A percentile compares a stretch with the other conserved stretches of the same genome.
phyloP scores from a whole-genome alignment of 2,888 invertebrate genomes.

The Drosophila seclusa region DNA sequence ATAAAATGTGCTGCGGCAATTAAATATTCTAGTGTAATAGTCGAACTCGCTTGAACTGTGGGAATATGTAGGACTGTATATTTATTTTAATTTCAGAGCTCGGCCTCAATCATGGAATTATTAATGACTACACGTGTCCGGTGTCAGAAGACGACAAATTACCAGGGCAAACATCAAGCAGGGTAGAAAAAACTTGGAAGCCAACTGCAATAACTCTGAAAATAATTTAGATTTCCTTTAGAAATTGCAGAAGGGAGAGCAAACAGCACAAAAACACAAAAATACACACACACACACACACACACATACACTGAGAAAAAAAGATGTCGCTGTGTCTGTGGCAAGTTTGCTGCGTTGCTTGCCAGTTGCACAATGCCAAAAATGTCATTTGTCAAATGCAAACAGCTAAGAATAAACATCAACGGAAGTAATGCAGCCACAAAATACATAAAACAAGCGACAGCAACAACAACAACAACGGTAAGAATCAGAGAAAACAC shows the following conservation, averaged over 20 bases:
- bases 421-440: conserved; percentile 81
- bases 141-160: conserved; percentile 70
- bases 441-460: conserved; percentile 77
- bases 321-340: conserved; percentile 39
- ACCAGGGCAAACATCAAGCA: conserved; percentile 55
- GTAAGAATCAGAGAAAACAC: conserved; percentile 46
- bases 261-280: conserved; percentile 34
- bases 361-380: conserved; percentile 76
- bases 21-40: neutral
- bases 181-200: conserved; percentile 48
- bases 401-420: conserved; percentile 81
- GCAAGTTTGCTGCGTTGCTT: conserved; percentile 56
- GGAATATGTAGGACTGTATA: neutral
- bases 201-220: conserved; percentile 77
- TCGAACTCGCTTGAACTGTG: conserved; percentile 18
- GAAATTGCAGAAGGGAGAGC: conserved; percentile 30
- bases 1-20: conserved; percentile 12
- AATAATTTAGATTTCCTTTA: conserved; percentile 77
- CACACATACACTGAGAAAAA: conserved; percentile 16
- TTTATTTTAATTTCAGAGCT: conserved; percentile 8
- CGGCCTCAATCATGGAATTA: conserved; percentile 41
- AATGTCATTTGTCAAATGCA: conserved; percentile 81
- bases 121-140: conserved; percentile 77
- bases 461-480: conserved; percentile 45
- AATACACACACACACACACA: conserved; percentile 5